phyloP scores from a whole-genome alignment of 2,888 invertebrate species.

The Buathra laborator region DNA sequence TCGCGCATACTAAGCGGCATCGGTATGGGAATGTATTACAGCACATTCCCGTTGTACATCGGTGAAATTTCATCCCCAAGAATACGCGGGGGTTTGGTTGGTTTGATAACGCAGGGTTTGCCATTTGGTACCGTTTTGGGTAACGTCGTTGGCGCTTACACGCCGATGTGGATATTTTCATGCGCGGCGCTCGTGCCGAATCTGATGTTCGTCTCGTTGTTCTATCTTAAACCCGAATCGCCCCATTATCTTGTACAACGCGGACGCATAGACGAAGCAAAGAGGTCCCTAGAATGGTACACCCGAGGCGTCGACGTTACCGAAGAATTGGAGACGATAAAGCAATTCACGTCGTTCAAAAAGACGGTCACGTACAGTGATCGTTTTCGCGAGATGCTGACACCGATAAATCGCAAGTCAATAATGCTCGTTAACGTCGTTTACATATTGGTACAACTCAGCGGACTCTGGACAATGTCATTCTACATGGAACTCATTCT shows the following conservation, averaged over 20 bases:
- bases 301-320: slow-evolving; percentile 74
- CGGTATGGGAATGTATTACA: slow-evolving; percentile 77
- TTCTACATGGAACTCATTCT: slow-evolving; percentile 82
- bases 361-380: slow-evolving; percentile 61
- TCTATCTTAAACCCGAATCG: slow-evolving; percentile 79
- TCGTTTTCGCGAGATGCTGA: slow-evolving; percentile 59
- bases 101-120: slow-evolving; percentile 76
- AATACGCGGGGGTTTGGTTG: slow-evolving; percentile 80
- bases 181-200: slow-evolving; percentile 75
- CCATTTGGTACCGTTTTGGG: slow-evolving; percentile 78
- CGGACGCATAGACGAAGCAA: slow-evolving; percentile 73
- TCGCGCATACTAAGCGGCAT: slow-evolving; percentile 67
- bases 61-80: slow-evolving; percentile 77
- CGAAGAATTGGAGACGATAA: slow-evolving; percentile 73
- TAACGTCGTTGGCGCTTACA: slow-evolving; percentile 77
- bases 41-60: slow-evolving; percentile 77
- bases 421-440: slow-evolving; percentile 63
- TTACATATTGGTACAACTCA: slow-evolving; percentile 67
- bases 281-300: slow-evolving; percentile 77
- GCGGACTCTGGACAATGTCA: slow-evolving; percentile 72
- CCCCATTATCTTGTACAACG: slow-evolving; percentile 76
- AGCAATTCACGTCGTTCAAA: slow-evolving; percentile 74
- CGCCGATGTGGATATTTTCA: slow-evolving; percentile 76
- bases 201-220: slow-evolving; percentile 72
- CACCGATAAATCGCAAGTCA: slow-evolving; percentile 63